Evolutionary conservation across 2,888 invertebrate species (phyloP), one percentile per base, ranked within the genome.

Genomic region (Seira sanloemensis): DNA sequence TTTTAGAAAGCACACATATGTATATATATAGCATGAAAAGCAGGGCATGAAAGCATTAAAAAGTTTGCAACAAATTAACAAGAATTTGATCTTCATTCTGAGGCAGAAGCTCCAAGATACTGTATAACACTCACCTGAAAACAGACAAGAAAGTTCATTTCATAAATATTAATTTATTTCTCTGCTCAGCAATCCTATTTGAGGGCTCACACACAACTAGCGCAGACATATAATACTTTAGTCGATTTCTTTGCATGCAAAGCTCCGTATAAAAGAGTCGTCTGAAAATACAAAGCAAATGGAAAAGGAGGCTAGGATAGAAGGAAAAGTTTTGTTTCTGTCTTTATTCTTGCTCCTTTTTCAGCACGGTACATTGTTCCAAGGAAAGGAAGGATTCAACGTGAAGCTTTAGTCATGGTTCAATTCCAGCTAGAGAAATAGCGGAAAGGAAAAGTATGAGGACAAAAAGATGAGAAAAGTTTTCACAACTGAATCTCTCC

Each of bases 151-250:
- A 71, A 69, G 37, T 71, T 62, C 62, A 23, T 78, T 37, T 62
- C 69, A 78, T 72, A 78, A 78, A 78, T 78, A 71, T 78, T 78
- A 78, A 72, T 78, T 78, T 78, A 58, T 66, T 72, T 78, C 50
- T 12, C 12, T 37, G 12, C 37, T 12, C 4, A 37, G 12, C 4
- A 37, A 37, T 37, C 4, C 5, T 37, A 7, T 37, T 37, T 12
- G 12, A 37, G 12, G 37, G 12, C 37, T 37, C 12, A 37, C 12
- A 37, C 37, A n/a, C 12, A 37, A 37, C 12, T 37, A 4, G 12
- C 5, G 37, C 4, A 37, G 37, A 37, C 4, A 37, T 7, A 12
- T 37, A 37, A 12, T n/a, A 37, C 37, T 37, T 37, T 37, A 12
- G 37, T 37, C 37, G 37, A 37, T 37, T 37, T 12, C n/a, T n/a